Base-by-base conservation (phyloP, 2,113 vertebrate genomes). In the Mystacornis crossleyi region DNA sequence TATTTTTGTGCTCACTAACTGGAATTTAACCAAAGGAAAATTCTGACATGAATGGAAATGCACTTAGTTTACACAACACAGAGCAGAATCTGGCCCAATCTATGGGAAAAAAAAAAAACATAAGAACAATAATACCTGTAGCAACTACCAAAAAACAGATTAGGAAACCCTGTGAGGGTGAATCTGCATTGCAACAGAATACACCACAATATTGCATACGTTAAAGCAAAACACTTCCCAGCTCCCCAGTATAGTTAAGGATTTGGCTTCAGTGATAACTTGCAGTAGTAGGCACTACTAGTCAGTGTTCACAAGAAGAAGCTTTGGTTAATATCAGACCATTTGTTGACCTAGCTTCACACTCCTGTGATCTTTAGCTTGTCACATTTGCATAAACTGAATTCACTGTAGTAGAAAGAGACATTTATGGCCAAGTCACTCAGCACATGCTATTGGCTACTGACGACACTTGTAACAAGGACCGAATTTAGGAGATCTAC, bases 231-330 rank as follows among this genome's bases (percentile, higher is more conserved):
- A 90, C 31, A 71, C 24, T 67, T 90, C 64, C 36, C 87, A 90
- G 58, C 19, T 93, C 60, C 66, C 71, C 42, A 78, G 42, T 19
- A 80, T 12, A 89, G 67, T 38, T 81, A 60, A 95, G 62, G 62
- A 72, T 86, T 92, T 0, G 1, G 80, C 81, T 85, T 94, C 92
- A 94, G 70, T 89, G 94, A 94, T 92, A 96, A 93, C 55, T 92
- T 88, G 95, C 97, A 97, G 97, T 97, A 97, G 95, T 96, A 95
- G 91, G 93, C 93, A 97, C 96, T 95, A 93, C 94, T 66, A 95
- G 83, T 84, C 95, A 96, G 96, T 97, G 95, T 96, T 96, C 82
- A 86, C 84, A 93, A 43, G 57, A 55, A 92, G 85, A 72, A 94
- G 60, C 80, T 86, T 67, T 88, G 47, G 65, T 67, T 93, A 93